Percentiles rank a stretch among this genome's conserved stretches.
Conservation (phyloP, 2,113 vertebrate species). For the Zeus faber region DNA sequence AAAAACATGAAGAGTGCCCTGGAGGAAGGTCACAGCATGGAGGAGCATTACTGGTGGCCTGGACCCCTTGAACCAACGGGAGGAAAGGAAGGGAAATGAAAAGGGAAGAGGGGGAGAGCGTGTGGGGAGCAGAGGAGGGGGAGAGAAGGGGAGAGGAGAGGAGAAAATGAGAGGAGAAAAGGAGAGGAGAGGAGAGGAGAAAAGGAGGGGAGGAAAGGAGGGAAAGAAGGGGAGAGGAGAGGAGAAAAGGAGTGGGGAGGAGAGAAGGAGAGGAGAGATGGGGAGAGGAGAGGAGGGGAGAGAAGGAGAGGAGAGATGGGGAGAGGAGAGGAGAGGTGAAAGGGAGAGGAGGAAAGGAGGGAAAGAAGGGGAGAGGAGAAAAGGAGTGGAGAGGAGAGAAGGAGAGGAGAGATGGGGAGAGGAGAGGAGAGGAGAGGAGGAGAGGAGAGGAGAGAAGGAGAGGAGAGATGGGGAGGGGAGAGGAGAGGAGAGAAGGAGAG, state of each 20-base stretch:
- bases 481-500: background rate
- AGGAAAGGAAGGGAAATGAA: constrained; percentile 10
- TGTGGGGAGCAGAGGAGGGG: constrained; percentile 5
- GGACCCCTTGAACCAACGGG: background rate
- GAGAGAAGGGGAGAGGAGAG: background rate
- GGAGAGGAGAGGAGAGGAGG: background rate
- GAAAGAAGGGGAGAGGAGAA: background rate
- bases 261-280: background rate
- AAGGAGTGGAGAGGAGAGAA: background rate
- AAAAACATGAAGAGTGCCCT: constrained; percentile 37
- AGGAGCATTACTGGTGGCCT: background rate
- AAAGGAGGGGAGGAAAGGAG: constrained; percentile 16
- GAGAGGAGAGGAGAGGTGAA: background rate
- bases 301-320: background rate
- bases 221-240: constrained; percentile 11
- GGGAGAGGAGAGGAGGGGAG: background rate
- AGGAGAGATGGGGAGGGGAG: background rate
- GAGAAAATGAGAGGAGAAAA: constrained; percentile 9
- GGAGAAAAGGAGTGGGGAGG: constrained; percentile 17
- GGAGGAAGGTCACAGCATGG: background rate
- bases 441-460: background rate
- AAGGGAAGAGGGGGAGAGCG: constrained; percentile 16
- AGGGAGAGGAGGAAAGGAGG: background rate
- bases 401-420: background rate
- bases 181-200: constrained; percentile 20